Conservation (phyloP, 1,140 invertebrate genomes). For the Aphidius gifuensis region DNA sequence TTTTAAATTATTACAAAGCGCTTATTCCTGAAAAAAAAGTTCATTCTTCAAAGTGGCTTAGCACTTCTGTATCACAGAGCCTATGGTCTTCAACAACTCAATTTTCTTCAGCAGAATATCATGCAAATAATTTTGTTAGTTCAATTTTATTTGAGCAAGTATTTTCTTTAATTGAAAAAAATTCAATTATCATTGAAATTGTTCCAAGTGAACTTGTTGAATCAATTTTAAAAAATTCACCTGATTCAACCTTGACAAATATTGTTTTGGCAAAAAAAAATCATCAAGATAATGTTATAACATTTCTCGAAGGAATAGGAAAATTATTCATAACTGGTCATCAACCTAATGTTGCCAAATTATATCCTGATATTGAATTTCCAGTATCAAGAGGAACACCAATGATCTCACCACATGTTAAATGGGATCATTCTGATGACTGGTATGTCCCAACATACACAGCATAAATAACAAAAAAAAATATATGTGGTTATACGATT, state of each 20-base stretch:
- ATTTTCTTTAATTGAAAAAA: constrained; percentile 68
- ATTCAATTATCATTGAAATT: constrained; percentile 79
- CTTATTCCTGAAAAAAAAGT: constrained; percentile 67
- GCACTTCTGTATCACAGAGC: constrained; percentile 75
- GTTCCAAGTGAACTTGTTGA: constrained; percentile 78
- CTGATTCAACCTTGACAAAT: constrained; percentile 61
- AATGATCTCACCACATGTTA: constrained; percentile 67
- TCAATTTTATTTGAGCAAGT: constrained; percentile 86
- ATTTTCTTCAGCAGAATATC: constrained; percentile 83
- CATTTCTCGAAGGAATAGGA: constrained; percentile 72
- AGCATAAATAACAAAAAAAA: too few species aligned
- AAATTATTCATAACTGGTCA: constrained; percentile 65
- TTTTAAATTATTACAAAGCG: constrained; percentile 69
- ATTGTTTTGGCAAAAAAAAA: constrained; percentile 77
- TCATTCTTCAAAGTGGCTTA: constrained; percentile 79
- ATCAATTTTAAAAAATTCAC: constrained; percentile 62
- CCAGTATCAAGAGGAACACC: constrained; percentile 72
- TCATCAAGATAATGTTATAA: constrained; percentile 67
- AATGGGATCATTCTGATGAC: constrained; percentile 88
- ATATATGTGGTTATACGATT: too few species aligned
- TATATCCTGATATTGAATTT: constrained; percentile 64
- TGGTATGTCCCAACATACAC: constrained; percentile 65
- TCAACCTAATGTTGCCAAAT: constrained; percentile 58
- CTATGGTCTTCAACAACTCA: constrained; percentile 71
- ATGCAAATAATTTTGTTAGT: constrained; percentile 85